phyloP scores from a whole-genome alignment of 2,113 vertebrate genomes.

The Neopipo cinnamomea region DNA sequence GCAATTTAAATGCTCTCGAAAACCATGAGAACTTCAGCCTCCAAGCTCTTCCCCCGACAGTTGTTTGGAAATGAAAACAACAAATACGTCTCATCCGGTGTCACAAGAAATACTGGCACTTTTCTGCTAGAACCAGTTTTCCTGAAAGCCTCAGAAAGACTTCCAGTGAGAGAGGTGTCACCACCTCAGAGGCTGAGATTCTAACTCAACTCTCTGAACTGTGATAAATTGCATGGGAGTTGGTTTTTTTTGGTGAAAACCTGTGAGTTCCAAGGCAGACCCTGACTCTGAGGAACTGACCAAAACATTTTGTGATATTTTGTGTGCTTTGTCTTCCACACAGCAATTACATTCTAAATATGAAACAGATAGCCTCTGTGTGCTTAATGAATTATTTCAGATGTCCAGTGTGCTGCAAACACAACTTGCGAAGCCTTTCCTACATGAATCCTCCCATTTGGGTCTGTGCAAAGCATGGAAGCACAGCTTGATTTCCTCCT shows the following conservation, averaged over 20 bases:
- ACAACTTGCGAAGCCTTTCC: neutral
- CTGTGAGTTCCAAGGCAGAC: neutral
- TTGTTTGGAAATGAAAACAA: neutral
- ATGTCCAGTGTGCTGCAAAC: neutral
- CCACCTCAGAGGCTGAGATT: neutral
- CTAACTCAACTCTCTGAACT: neutral
- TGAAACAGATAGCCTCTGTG: neutral
- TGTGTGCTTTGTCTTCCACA: neutral
- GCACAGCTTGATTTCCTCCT: neutral
- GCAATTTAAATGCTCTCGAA: neutral
- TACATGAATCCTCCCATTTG: fast-evolving
- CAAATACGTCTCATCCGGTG: neutral
- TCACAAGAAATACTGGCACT: neutral
- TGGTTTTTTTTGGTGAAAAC: neutral
- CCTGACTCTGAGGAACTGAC: neutral
- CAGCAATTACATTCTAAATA: neutral
- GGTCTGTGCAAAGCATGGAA: neutral
- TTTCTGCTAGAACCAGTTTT: neutral
- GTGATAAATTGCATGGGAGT: neutral
- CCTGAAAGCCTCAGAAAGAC: neutral
- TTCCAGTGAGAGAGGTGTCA: neutral
- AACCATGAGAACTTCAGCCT: neutral
- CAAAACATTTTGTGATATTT: neutral
- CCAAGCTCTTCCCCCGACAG: fast-evolving
- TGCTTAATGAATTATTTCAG: neutral